phyloP scores from a whole-genome alignment of 1,140 invertebrate genomes.

The Laodelphax striatellus region DNA sequence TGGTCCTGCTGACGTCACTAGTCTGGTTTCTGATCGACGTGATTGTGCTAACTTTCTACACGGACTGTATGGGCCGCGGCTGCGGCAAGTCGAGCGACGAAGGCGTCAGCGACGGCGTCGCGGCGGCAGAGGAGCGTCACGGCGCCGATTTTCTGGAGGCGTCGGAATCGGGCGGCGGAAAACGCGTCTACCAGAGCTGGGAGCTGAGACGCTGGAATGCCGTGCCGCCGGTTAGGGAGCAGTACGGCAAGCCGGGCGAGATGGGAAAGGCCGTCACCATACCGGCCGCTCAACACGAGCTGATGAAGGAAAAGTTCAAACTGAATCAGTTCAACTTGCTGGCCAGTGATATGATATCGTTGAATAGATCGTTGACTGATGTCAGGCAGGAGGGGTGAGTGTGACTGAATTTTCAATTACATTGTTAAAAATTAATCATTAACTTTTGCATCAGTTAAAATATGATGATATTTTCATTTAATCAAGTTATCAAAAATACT shows the following conservation, averaged over 20 bases:
- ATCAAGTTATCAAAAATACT: too few species aligned
- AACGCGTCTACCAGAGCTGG: constrained; percentile 32
- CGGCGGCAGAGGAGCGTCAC: neutral
- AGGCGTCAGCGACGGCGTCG: constrained; percentile 20
- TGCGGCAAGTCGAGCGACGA: constrained; percentile 43
- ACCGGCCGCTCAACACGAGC: constrained; percentile 64
- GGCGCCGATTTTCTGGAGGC: neutral
- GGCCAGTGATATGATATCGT: constrained; percentile 93
- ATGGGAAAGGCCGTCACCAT: constrained; percentile 81
- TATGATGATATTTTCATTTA: too few species aligned
- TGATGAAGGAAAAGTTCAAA: constrained; percentile 93
- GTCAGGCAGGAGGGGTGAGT: constrained; percentile 82
- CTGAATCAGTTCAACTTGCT: constrained; percentile 97
- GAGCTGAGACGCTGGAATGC: constrained; percentile 58
- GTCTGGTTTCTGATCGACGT: constrained; percentile 93
- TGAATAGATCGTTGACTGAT: constrained; percentile 92
- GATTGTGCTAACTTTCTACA: constrained; percentile 82
- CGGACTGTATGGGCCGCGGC: constrained; percentile 68
- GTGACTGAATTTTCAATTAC: neutral
- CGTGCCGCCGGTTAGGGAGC: constrained; percentile 51
- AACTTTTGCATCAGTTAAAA: too few species aligned
- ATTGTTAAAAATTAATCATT: too few species aligned
- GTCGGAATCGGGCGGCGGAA: constrained; percentile 4
- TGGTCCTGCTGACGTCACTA: constrained; percentile 85
- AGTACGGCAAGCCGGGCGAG: constrained; percentile 68